Evolutionary conservation across 2,797 vertebrate genomes (phyloP), one percentile per base, ranked within the genome.

Genomic region (Clarias laeviceps): DNA sequence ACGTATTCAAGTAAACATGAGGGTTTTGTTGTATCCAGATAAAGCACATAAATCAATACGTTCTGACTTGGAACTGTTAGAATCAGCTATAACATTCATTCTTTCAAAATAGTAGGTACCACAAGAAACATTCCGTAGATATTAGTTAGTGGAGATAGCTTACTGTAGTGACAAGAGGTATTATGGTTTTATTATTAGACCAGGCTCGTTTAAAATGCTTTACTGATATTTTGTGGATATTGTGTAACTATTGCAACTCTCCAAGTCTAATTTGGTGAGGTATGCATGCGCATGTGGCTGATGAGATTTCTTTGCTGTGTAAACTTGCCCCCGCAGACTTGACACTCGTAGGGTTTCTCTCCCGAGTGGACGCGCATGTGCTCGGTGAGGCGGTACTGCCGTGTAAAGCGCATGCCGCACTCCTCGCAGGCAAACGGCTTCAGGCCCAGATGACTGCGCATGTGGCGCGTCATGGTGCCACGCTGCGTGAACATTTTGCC

Each of bases 361-460:
- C 96, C 96, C 62, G 96, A 97, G 94, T 97, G 96, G 90, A 97
- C 96, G 7, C 96, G 96, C 96, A 97, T 97, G 94, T 97, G 96
- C 95, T 97, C 96, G 0, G 96, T 97, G 90, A 97, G 96, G 91
- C 96, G 95, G 91, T 97, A 97, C 95, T 97, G 96, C 90, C 96
- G 94, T 5, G 96, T 97, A 89, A 97, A 97, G 90, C 96, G 96
- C 96, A 97, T 97, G 91, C 96, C 96, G 29, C 96, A 97, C 92
- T 97, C 96, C 65, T 96, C 96, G 0, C 96, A 97, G 45, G 96
- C 96, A 22, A 97, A 97, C 40, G 96, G 96, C 94, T 97, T 97
- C 84, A 97, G 94, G 91, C 96, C 96, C 84, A 97, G 91, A 91
- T 97, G 96, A 94, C 96, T 97, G 88, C 96, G 95, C 96, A 97